phyloP scores from a whole-genome alignment of 35 echinoderm and acorn worm species.

The Acanthaster planci region DNA sequence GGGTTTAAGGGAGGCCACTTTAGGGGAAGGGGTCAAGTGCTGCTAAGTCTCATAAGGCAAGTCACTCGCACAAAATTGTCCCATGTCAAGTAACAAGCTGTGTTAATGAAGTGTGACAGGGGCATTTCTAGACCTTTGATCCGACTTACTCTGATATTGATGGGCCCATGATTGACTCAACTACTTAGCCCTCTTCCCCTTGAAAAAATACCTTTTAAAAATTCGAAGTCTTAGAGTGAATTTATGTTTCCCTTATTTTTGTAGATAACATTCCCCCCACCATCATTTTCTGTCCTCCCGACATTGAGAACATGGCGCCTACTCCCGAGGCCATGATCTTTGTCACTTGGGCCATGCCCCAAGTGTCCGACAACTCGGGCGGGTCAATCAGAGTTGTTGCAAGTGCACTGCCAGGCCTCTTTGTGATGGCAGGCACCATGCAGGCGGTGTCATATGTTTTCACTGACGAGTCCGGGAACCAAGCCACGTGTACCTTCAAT shows the following conservation, averaged over 20 bases:
- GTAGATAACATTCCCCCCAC: neutral
- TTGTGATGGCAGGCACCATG: slow-evolving; percentile 37
- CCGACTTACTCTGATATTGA: too few species aligned
- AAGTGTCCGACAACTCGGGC: slow-evolving; percentile 69
- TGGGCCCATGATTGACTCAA: too few species aligned
- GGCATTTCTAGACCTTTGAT: too few species aligned
- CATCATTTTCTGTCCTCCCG: neutral
- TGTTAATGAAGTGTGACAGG: too few species aligned
- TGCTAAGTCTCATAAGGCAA: too few species aligned
- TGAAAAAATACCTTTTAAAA: too few species aligned
- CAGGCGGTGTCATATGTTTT: slow-evolving; percentile 56
- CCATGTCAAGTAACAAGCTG: too few species aligned
- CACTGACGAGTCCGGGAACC: slow-evolving; percentile 47
- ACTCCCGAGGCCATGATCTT: neutral
- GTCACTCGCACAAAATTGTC: too few species aligned
- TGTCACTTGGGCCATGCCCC: slow-evolving; percentile 73
- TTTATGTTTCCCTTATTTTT: neutral
- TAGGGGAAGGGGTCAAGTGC: too few species aligned
- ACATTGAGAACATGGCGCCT: neutral
- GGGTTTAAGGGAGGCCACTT: too few species aligned
- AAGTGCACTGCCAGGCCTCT: slow-evolving; percentile 33
- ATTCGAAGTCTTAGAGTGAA: too few species aligned
- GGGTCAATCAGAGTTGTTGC: slow-evolving; percentile 17
- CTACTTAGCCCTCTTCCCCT: neutral
- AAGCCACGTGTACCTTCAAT: slow-evolving; percentile 31